Conservation (phyloP, 2,888 invertebrate genomes). For the Leptinotarsa peninsularis region DNA sequence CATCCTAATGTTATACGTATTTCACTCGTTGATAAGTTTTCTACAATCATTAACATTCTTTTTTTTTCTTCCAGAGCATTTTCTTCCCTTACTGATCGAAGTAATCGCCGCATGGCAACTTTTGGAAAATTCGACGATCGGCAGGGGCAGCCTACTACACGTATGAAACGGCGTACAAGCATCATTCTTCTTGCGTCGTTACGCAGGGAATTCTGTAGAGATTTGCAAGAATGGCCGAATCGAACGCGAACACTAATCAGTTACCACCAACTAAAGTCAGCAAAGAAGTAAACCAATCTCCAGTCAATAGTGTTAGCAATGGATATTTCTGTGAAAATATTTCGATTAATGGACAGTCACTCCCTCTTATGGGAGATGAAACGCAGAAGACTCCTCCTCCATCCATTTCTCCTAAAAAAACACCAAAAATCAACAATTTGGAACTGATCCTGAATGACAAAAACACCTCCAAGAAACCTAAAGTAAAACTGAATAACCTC, state of each 20-base stretch:
- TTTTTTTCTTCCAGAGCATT: constrained; percentile 55
- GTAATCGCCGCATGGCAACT: constrained; percentile 63
- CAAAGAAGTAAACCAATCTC: constrained; percentile 48
- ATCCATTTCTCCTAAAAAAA: constrained; percentile 35
- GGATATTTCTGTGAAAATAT: constrained; percentile 26
- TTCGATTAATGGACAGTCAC: constrained; percentile 22
- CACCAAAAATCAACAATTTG: constrained; percentile 38
- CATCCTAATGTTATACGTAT: too few species aligned
- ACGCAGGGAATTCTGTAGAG: constrained; percentile 60
- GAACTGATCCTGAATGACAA: constrained; percentile 50
- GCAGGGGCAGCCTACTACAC: constrained; percentile 56
- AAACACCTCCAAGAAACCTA: constrained; percentile 43
- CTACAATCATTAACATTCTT: background rate
- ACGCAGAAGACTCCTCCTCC: constrained; percentile 20
- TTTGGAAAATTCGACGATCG: constrained; percentile 52
- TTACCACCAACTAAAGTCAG: constrained; percentile 41
- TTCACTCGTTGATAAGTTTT: background rate
- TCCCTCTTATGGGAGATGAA: constrained; percentile 26
- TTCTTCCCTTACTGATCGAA: constrained; percentile 57
- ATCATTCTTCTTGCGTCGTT: constrained; percentile 59
- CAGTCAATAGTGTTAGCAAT: constrained; percentile 26
- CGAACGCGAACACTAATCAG: constrained; percentile 56
- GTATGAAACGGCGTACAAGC: constrained; percentile 58
- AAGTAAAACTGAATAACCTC: constrained; percentile 46
- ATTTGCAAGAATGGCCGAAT: constrained; percentile 66